Evolutionary conservation across 2,113 vertebrate genomes (phyloP).

Genomic region (Natator depressus): DNA sequence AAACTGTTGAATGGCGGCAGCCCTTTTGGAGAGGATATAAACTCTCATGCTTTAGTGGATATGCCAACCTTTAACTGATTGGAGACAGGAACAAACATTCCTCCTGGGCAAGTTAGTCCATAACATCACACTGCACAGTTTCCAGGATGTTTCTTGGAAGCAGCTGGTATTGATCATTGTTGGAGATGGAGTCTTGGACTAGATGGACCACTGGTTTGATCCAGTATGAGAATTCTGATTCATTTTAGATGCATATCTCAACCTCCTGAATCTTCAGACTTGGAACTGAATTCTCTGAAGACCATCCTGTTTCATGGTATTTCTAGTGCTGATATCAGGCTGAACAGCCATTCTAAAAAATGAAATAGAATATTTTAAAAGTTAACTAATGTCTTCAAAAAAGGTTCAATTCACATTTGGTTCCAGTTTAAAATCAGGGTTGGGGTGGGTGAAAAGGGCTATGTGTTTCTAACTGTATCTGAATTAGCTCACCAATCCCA

Average conservation of each 20-base stretch:
- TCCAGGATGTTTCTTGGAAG: background rate
- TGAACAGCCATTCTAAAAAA: background rate
- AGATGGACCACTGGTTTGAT: background rate
- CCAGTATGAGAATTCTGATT: background rate
- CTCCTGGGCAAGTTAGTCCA: background rate
- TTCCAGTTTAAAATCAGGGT: background rate
- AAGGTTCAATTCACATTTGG: background rate
- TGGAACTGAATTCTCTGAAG: background rate
- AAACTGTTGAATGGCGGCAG: background rate
- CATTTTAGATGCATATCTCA: background rate
- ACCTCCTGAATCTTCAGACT: background rate
- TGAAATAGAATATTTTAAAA: background rate
- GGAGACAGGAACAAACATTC: background rate
- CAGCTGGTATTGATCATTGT: background rate
- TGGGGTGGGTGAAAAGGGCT: background rate
- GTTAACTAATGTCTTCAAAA: background rate
- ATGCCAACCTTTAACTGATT: background rate
- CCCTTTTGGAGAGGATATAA: background rate
- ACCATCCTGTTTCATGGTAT: background rate
- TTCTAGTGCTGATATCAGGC: background rate
- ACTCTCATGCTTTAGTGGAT: background rate
- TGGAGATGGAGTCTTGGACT: background rate
- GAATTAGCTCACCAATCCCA: background rate
- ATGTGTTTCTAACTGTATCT: background rate
- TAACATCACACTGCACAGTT: background rate